Base-by-base conservation (phyloP, 1,140 invertebrate species). In the Theocolax elegans region DNA sequence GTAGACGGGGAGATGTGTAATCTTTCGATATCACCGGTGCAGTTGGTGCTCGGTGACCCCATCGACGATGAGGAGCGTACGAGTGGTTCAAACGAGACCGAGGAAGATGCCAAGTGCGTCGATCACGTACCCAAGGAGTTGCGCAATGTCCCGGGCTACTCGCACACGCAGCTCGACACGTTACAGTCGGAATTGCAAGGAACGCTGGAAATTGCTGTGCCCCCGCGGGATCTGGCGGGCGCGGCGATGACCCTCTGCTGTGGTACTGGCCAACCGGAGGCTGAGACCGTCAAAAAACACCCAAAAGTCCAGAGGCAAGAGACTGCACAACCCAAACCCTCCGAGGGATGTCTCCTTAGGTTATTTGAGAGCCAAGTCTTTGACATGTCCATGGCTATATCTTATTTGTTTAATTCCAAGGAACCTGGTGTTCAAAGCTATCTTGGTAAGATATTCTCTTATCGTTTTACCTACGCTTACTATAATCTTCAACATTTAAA, bases 381-480 rank as follows among this genome's bases (percentile, higher is more conserved):
- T 84, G 95, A 98, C 82, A 97, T 98, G 90, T 95, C 95, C 67
- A 97, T 99, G 89, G 97, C 97, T 23, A 96, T 99, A 79, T 95
- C 94, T 80, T 99, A 99, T 89, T 87, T 99, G 38, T 98, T 97
- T 80, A 97, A 97, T 82, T 97, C 96, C n/a, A 99, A 99, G 86
- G 97, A 99, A 84, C 94, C 95, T 21, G 97, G 97, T 53, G 97
- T 99, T 53, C 94, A 97, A 79, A 94, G 93, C 75, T 99, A 99
- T 85, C 91, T 98, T 82, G 96, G 95, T 91, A 81, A 86, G 85
- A 27, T 12, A 9, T 42, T 48, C 53, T 8, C 40, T 53, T 7
- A 38, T 25, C 19, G 29, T 58, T 40, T 40, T 81, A 49, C n/a
- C 6, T 13, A 8, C 35, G 35, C 13, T 38, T 38, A 8, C 6